Evolutionary conservation across 2,113 vertebrate genomes (phyloP).

Genomic region (Muntiacus reevesi): DNA sequence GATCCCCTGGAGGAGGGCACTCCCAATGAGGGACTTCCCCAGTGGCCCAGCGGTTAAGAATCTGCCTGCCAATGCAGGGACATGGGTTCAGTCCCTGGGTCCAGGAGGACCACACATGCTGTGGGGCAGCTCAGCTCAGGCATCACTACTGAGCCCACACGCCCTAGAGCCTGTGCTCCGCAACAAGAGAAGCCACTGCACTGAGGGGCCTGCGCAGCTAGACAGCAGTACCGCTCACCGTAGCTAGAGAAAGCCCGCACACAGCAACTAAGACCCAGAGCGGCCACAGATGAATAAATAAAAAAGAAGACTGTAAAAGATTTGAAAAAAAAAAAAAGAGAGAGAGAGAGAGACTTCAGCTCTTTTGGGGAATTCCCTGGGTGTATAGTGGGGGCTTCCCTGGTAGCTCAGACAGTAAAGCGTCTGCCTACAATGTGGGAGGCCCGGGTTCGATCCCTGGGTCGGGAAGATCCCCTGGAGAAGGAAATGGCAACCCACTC

Average conservation of each 20-base stretch:
- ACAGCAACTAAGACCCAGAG: not conserved
- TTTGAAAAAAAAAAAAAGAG: not conserved
- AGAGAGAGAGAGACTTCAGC: not conserved
- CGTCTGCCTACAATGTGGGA: no score
- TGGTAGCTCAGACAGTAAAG: no score
- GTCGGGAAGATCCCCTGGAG: not conserved
- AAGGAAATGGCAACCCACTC: not conserved
- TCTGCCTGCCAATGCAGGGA: not conserved
- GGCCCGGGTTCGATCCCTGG: no score
- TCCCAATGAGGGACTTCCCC: not conserved
- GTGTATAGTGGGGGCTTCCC: not conserved
- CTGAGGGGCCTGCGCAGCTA: not conserved
- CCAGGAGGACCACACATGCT: not conserved
- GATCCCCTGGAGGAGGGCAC: not conserved
- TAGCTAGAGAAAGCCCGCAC: not conserved
- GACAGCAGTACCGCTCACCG: fast-evolving
- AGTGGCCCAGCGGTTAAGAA: not conserved
- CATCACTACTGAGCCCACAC: not conserved
- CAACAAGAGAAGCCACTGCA: not conserved
- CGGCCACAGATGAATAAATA: not conserved
- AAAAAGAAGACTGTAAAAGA: not conserved
- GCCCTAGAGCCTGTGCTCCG: not conserved
- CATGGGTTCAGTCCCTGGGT: not conserved
- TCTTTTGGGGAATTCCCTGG: not conserved
- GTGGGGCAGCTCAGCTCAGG: not conserved